Percentiles rank a stretch among this genome's conserved stretches.
These are phyloP conservation scores for Petrosia ficiformis DNA, from an alignment of 37 sponge, comb jelly and placozoan genomes.

Conservation along the genomic window DNA sequence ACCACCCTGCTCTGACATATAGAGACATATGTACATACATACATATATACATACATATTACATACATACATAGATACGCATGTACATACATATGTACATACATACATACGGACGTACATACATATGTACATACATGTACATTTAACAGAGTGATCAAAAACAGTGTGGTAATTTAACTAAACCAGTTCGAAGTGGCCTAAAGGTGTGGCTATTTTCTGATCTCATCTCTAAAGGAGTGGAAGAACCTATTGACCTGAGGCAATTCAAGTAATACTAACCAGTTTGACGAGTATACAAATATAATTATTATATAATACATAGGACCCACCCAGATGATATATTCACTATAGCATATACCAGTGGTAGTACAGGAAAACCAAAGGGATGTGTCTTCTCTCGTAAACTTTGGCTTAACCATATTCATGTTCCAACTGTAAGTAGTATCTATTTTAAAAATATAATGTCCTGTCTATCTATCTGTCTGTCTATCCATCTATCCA, in stretches of 20 bases:
- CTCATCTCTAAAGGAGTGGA: no score
- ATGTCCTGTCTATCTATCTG: background rate
- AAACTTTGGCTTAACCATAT: slow-evolving; percentile 10
- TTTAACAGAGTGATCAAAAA: background rate
- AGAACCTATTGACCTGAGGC: no score
- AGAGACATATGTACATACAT: no score
- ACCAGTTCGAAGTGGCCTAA: no score
- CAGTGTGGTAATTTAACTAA: no score
- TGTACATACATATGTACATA: background rate
- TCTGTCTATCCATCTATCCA: background rate
- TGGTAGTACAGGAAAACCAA: slow-evolving; percentile 61
- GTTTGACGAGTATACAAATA: no score
- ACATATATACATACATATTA: no score
- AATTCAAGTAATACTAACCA: no score
- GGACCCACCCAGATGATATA: slow-evolving; percentile 6
- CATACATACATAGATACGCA: no score
- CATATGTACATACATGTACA: background rate
- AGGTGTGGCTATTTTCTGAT: no score
- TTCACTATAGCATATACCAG: slow-evolving; percentile 56
- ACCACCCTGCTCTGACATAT: no score
- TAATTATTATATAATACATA: no score
- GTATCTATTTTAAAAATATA: background rate
- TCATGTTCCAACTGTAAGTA: background rate
- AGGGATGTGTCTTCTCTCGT: slow-evolving; percentile 62
- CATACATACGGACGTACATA: background rate